A percentile compares a stretch with the other conserved stretches of the same genome.
These are phyloP conservation scores for Paedocypris sp. DNA, from an alignment of 2,113 vertebrate species.

Conservation along the genomic window DNA sequence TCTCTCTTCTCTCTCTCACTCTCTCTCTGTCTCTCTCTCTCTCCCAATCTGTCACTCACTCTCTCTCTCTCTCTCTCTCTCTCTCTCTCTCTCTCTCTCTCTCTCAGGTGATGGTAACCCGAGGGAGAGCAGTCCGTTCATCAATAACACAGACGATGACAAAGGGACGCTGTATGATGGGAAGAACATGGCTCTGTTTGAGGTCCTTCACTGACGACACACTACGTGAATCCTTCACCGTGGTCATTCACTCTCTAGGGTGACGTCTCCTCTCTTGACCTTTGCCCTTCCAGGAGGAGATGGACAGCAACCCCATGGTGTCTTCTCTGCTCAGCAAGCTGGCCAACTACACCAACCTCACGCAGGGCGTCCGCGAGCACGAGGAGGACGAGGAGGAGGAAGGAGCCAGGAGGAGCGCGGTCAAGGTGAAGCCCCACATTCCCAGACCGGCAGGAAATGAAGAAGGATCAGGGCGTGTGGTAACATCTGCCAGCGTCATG, in stretches of 20 bases:
- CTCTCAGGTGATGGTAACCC: slow-evolving; percentile 74
- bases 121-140: slow-evolving; percentile 80
- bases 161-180: slow-evolving; percentile 71
- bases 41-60: background rate
- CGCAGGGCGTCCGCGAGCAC: slow-evolving; percentile 88
- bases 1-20: background rate
- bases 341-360: slow-evolving; percentile 92
- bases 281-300: slow-evolving; percentile 75
- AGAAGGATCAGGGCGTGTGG: no score
- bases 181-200: slow-evolving; percentile 95
- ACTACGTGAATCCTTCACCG: no score
- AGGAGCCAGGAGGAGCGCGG: slow-evolving; percentile 65
- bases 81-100: background rate
- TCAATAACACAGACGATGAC: slow-evolving; percentile 67
- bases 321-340: slow-evolving; percentile 90
- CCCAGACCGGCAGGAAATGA: no score
- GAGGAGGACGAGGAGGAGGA: slow-evolving; percentile 81
- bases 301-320: slow-evolving; percentile 98
- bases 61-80: background rate
- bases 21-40: background rate
- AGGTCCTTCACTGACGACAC: no score
- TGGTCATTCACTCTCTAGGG: no score
- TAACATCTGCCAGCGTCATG: no score
- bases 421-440: slow-evolving; percentile 51
- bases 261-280: no score